Conservation (phyloP, 1,140 invertebrate species). For the Dendroctonus valens region DNA sequence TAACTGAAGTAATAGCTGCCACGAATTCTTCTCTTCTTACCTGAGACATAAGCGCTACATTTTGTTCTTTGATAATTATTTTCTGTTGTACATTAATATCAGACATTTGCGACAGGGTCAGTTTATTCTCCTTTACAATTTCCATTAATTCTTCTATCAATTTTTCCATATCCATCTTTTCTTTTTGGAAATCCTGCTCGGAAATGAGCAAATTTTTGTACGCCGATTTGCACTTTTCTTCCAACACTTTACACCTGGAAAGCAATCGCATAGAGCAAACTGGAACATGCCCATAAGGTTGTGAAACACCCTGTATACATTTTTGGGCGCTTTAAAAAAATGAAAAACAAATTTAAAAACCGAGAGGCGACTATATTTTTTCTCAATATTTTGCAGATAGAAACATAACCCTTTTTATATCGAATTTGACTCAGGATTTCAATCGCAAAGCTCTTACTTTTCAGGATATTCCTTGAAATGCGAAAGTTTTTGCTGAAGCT, state of each 20-base stretch:
- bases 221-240: constrained; percentile 36
- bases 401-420: not conserved
- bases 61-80: constrained; percentile 30
- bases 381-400: not conserved
- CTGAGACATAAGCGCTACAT: constrained; percentile 28
- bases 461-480: constrained; percentile 25
- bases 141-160: constrained; percentile 36
- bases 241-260: constrained; percentile 33
- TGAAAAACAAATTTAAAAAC: not conserved
- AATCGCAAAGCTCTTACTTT: constrained; percentile 15
- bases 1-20: no score
- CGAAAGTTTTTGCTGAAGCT: constrained; percentile 18
- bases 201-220: constrained; percentile 20
- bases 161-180: constrained; percentile 32
- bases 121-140: constrained; percentile 36
- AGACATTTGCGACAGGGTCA: constrained; percentile 32
- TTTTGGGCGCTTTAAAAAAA: not conserved
- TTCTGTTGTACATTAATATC: constrained; percentile 40
- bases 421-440: not conserved
- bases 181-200: constrained; percentile 29
- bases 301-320: no score
- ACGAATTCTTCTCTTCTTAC: constrained; percentile 14
- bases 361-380: not conserved
- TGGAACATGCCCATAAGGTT: no score
- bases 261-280: not conserved